Evolutionary conservation across 2,888 invertebrate species (phyloP), one percentile per base, ranked within the genome.

Genomic region (Strigamia crassipes): DNA sequence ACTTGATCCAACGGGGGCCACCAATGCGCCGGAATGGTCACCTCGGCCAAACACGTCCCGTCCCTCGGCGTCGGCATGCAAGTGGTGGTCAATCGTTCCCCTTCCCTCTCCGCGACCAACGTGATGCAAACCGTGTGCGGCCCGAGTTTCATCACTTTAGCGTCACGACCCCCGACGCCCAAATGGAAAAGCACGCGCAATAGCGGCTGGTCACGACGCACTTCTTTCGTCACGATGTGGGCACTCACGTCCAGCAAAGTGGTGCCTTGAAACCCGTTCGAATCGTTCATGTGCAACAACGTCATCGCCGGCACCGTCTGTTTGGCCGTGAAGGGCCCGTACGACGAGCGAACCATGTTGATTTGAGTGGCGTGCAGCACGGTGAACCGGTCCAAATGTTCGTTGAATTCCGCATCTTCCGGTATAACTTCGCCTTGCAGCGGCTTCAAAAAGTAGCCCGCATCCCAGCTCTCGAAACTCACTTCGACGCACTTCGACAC

Each of bases 251-350:
- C 97, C 81, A 83, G 66, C 18, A 83, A 51, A 56, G 83, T 82
- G 56, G 83, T 82, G 51, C 81, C 61, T 23, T 82, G 82, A 38
- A 42, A 42, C 41, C 77, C 82, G 15, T 79, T 41, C 18, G 56
- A 78, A 15, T 80, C 21, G 21, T 66, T 78, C 42, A 41, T 82
- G 8, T 95, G 95, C 80, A 96, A 94, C 83, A 96, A 93, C 87
- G 94, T 95, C 66, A 94, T 91, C 1, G 96, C 95, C 56, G 96
- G 96, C 56, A 97, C 96, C 0, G 96, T 96, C 89, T 97, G 96
- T 87, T 96, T 96, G 82, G 96, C 96, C 85, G 95, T 95, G 89
- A 97, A 97, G 9, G 97, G 97, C 5, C 97, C 97, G 87, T 96
- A 96, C 61, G 94, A 94, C 79, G 96, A 96, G 83, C 96, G 91